Evolutionary conservation across 2,113 vertebrate species (phyloP), one percentile per base, ranked within the genome.

Genomic region (Pseudopipra pipra): DNA sequence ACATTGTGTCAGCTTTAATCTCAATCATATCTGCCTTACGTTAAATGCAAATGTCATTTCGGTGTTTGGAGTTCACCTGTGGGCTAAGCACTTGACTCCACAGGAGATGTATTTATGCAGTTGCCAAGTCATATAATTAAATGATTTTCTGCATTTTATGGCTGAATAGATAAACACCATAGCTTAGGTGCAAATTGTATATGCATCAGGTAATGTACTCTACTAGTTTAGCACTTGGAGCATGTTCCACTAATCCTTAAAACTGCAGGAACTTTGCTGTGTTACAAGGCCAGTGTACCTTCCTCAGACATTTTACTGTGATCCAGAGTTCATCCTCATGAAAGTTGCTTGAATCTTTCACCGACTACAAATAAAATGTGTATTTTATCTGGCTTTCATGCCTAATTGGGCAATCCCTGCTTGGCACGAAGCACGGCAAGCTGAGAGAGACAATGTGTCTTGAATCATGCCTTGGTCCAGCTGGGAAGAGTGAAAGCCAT

Each of bases 281-380:
- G 1, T 24, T 81, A 20, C 1, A 9, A 31, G 71, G 41, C 68
- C 0, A 1, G 1, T 9, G 63, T 46, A 35, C 33, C 79, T 67
- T 66, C 23, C 61, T 54, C 55, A 61, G 76, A 24, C 35, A 35
- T 56, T 75, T 76, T n/a, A 49, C 58, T 63, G 15, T 21, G 21
- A 37, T 17, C 37, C 1, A 0, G n/a, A 25, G 41, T 87, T 73
- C 37, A 61, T 58, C 41, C 23, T 58, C 70, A 35, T 30, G 16
- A 28, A 68, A 43, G 37, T 7, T 35, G 27, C 63, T 74, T 2
- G 13, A 87, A 41, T 7, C 24, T 68, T 83, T 55, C 51, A 35
- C 58, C 9, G 39, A 30, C 52, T n/a, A 4, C 54, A 28, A 20
- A 39, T 62, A 54, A 72, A 13, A 19, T 12, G 39, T 30, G 30